Conservation (phyloP, 1,140 invertebrate genomes). For the Atta texana region DNA sequence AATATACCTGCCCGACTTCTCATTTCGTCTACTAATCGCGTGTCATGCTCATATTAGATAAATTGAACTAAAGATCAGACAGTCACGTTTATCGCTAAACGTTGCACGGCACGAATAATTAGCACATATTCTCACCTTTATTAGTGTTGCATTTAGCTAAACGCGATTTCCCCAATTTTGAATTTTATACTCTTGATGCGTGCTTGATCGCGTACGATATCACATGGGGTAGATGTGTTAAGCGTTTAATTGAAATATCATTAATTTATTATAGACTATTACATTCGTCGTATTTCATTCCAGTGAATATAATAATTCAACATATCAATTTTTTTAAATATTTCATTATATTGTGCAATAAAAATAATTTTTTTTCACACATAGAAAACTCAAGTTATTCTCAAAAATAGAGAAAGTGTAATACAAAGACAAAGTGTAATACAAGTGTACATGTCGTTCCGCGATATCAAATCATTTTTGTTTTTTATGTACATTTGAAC, state of each 20-base stretch:
- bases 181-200: neutral
- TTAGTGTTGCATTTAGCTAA: constrained; percentile 20
- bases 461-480: too few relatives aligned
- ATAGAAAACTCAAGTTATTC: too few relatives aligned
- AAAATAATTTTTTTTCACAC: too few relatives aligned
- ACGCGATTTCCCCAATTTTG: neutral
- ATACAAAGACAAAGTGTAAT: too few relatives aligned
- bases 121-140: constrained; percentile 37
- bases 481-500: too few relatives aligned
- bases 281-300: neutral
- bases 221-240: neutral
- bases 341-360: too few relatives aligned
- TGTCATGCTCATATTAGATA: constrained; percentile 49
- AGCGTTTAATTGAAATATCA: neutral
- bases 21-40: constrained; percentile 42
- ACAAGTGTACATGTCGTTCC: too few relatives aligned
- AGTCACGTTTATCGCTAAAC: constrained; percentile 34
- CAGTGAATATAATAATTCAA: neutral
- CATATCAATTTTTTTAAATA: neutral
- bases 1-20: constrained; percentile 4
- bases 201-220: neutral
- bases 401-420: too few relatives aligned
- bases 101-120: neutral
- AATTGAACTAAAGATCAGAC: constrained; percentile 34
- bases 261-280: neutral